Evolutionary conservation across 1,140 invertebrate genomes (phyloP).

Genomic region (Coptotermes formosanus): DNA sequence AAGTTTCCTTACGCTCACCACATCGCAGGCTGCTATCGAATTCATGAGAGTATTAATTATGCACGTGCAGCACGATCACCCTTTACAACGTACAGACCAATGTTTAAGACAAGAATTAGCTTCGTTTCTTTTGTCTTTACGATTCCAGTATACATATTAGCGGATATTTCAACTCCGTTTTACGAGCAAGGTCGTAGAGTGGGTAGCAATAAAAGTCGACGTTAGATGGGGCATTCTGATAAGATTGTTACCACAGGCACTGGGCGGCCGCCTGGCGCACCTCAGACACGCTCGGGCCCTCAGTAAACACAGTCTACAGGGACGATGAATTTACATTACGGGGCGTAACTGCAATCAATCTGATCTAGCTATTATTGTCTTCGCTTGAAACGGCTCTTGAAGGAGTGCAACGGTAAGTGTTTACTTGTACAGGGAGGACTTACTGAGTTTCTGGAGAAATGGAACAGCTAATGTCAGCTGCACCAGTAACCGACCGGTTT

Average conservation of each 20-base stretch:
- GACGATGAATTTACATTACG: neutral
- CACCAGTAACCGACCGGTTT: too few species aligned
- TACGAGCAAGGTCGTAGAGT: neutral
- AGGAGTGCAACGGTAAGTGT: too few species aligned
- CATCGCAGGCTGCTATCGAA: neutral
- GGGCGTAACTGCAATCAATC: neutral
- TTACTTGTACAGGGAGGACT: too few species aligned
- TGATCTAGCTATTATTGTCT: too few species aligned
- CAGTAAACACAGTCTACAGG: too few species aligned
- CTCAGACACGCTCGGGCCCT: neutral
- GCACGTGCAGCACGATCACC: neutral
- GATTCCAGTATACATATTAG: neutral
- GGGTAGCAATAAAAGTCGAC: slow-evolving; percentile 2
- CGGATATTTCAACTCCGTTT: neutral
- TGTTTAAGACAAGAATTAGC: neutral
- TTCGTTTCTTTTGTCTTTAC: neutral
- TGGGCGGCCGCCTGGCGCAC: neutral
- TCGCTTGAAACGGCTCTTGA: too few species aligned
- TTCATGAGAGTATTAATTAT: neutral
- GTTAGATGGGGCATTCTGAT: neutral
- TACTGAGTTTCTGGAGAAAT: too few species aligned
- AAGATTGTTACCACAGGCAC: neutral
- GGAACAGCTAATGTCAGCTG: too few species aligned
- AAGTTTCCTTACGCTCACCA: neutral
- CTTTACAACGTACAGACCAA: neutral